A percentile compares a stretch with the other conserved stretches of the same genome.
phyloP scores from a whole-genome alignment of 1,140 invertebrate genomes.

The Formica selysi region DNA sequence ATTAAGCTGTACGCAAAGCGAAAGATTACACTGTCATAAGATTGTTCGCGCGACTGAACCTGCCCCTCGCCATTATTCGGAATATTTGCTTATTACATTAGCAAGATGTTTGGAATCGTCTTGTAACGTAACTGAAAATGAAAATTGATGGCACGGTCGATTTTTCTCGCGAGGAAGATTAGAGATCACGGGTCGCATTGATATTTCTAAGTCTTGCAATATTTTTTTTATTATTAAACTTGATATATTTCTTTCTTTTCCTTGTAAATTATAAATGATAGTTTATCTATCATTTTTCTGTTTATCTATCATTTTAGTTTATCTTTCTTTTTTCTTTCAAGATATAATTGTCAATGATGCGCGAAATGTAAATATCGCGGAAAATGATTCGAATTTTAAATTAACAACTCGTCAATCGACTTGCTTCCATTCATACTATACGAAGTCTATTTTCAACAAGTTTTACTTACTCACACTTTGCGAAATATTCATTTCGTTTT shows the following conservation, averaged over 20 bases:
- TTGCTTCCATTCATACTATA: not conserved
- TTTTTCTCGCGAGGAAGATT: not conserved
- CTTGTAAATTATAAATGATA: not conserved
- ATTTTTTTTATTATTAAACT: not conserved
- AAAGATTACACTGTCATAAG: constrained; percentile 49
- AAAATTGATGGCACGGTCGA: not conserved
- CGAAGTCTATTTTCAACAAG: not conserved
- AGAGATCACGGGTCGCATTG: not conserved
- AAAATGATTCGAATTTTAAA: constrained; percentile 5
- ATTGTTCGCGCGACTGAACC: constrained; percentile 33
- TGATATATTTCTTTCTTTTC: not conserved
- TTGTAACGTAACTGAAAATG: constrained; percentile 1
- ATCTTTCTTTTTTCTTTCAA: not conserved
- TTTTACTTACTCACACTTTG: not conserved
- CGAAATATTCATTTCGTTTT: not conserved
- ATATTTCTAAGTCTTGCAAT: not conserved
- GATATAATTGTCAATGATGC: not conserved
- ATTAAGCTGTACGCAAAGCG: constrained; percentile 62
- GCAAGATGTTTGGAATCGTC: not conserved
- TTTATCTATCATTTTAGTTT: too few species aligned
- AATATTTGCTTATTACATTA: constrained; percentile 43
- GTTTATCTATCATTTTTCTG: too few species aligned
- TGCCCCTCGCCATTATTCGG: constrained; percentile 40
- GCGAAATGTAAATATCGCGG: not conserved
- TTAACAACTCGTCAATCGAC: not conserved